phyloP scores from a whole-genome alignment of 2,113 vertebrate genomes.

The Colius striatus region DNA sequence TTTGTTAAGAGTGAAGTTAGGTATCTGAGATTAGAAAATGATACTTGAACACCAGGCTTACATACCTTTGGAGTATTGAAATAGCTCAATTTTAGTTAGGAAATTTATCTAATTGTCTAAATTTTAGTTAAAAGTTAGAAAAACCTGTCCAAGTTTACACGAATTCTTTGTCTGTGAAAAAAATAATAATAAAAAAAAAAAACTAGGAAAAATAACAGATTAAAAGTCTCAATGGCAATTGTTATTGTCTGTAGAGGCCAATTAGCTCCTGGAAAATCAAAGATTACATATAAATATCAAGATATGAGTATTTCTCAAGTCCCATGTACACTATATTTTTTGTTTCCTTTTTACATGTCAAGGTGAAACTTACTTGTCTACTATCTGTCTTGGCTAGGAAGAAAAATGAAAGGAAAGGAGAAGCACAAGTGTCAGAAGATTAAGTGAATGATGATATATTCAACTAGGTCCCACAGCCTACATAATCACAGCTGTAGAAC shows the following conservation, averaged over 20 bases:
- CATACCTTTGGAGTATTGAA: neutral
- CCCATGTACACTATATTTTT: accelerated
- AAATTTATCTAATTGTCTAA: neutral
- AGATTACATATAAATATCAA: neutral
- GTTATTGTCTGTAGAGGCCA: neutral
- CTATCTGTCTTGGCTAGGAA: neutral
- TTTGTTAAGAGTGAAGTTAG: neutral
- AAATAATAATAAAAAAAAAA: neutral
- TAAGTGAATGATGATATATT: neutral
- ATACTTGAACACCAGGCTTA: neutral
- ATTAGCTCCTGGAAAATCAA: neutral
- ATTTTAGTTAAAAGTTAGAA: neutral
- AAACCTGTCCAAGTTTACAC: neutral
- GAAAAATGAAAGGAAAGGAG: neutral
- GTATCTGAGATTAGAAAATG: neutral
- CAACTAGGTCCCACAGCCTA: accelerated
- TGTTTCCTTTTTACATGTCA: neutral
- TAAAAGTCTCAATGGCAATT: accelerated
- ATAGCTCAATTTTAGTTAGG: neutral
- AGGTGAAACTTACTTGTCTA: neutral
- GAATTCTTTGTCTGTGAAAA: neutral
- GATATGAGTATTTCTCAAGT: neutral
- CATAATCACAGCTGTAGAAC: neutral
- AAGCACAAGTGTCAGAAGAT: neutral
- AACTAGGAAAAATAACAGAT: neutral